Conservation (phyloP, 2,113 vertebrate species). For the Cynoglossus semilaevis region DNA sequence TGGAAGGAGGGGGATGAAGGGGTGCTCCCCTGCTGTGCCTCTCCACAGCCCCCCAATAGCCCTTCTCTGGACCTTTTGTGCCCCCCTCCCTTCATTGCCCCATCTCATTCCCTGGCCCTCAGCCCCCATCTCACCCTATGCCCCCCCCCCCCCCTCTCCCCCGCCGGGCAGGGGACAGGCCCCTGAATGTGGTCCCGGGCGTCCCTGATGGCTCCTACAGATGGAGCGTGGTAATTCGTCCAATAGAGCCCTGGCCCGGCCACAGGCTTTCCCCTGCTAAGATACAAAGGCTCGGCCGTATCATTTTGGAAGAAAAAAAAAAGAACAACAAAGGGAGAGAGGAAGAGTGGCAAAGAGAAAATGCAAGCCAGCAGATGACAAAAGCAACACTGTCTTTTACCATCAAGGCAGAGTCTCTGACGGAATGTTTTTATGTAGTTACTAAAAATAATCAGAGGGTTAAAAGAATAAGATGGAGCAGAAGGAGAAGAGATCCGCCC, state of each 20-base stretch:
- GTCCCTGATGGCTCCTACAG: constrained; percentile 98
- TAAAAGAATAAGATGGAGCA: constrained; percentile 55
- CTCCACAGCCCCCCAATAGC: constrained; percentile 79
- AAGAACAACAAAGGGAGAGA: constrained; percentile 46
- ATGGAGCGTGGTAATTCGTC: constrained; percentile 99
- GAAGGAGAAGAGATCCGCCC: constrained; percentile 60
- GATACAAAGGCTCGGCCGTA: constrained; percentile 93
- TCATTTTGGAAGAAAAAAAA: constrained; percentile 90
- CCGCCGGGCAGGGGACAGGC: constrained; percentile 99
- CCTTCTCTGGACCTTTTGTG: constrained; percentile 86
- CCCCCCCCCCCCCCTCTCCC: constrained; percentile 79
- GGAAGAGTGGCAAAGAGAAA: constrained; percentile 65
- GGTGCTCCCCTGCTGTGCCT: constrained; percentile 90
- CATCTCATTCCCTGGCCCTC: constrained; percentile 74
- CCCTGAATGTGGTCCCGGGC: constrained; percentile 91
- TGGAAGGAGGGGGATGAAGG: constrained; percentile 81
- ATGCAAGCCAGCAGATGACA: constrained; percentile 85
- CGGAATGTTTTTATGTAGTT: constrained; percentile 78
- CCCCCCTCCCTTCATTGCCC: constrained; percentile 85
- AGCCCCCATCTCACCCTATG: constrained; percentile 70
- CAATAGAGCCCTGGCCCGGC: constrained; percentile 96
- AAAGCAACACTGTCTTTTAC: constrained; percentile 95
- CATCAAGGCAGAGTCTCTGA: constrained; percentile 85
- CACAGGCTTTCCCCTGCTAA: constrained; percentile 87
- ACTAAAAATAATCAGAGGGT: constrained; percentile 70